Conservation (phyloP, 2,797 vertebrate genomes). For the Cossypha niveicapilla region DNA sequence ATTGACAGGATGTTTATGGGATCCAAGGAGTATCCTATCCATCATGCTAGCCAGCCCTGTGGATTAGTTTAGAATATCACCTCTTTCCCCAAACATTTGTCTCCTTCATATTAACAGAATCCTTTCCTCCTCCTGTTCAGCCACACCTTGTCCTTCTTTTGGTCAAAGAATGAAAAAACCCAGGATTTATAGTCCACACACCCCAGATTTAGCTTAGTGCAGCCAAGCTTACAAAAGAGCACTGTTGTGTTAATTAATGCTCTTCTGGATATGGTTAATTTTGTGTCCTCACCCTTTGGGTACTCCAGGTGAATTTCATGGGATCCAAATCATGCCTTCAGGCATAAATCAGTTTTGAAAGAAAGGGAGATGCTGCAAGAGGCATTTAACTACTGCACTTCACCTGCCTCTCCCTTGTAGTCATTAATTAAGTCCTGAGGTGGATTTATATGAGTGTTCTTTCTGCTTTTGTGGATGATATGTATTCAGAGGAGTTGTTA, state of each 20-base stretch:
- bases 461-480: not conserved
- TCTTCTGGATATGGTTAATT: not conserved
- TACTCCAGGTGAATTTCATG: not conserved
- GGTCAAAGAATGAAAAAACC: not conserved
- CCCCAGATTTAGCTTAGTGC: not conserved
- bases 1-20: slow-evolving; percentile 54
- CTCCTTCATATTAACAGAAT: slow-evolving; percentile 51
- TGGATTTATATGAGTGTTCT: not conserved
- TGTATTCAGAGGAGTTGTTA: slow-evolving; percentile 21
- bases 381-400: not conserved
- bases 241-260: not conserved
- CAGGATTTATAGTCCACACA: not conserved
- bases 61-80: slow-evolving; percentile 50
- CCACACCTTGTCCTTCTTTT: slow-evolving; percentile 38
- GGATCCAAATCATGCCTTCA: not conserved
- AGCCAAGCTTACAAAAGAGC: not conserved
- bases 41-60: not conserved
- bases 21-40: slow-evolving; percentile 24
- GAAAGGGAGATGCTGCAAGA: not conserved
- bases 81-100: slow-evolving; percentile 51
- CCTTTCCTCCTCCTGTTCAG: slow-evolving; percentile 55
- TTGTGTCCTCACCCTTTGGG: not conserved
- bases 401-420: not conserved
- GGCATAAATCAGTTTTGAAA: not conserved
- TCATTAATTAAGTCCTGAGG: not conserved